phyloP scores from a whole-genome alignment of 2,113 vertebrate species.

The Campylomormyrus tamandua region DNA sequence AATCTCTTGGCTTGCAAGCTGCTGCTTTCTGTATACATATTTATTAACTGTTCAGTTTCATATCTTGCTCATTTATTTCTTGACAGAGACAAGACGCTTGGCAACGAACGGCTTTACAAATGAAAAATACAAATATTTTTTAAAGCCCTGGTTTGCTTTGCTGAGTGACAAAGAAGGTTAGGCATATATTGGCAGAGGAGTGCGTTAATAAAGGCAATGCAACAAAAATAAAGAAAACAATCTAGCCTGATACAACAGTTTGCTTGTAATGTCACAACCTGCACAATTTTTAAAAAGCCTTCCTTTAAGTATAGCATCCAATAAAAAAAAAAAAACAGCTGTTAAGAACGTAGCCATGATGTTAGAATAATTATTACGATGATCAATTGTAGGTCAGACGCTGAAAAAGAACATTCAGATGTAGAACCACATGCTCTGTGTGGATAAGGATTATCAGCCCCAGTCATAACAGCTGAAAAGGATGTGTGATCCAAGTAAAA shows the following conservation, averaged over 20 bases:
- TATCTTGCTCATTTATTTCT: background rate
- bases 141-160: background rate
- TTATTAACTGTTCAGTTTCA: background rate
- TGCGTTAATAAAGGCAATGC: background rate
- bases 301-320: background rate
- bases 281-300: background rate
- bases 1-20: background rate
- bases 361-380: slow-evolving; percentile 11
- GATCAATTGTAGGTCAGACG: slow-evolving; percentile 26
- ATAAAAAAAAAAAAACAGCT: slow-evolving; percentile 10
- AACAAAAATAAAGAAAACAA: background rate
- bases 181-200: background rate
- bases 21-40: background rate
- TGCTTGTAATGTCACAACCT: background rate
- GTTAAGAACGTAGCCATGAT: slow-evolving; percentile 10
- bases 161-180: background rate
- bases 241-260: slow-evolving; percentile 8
- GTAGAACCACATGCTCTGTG: slow-evolving; percentile 24
- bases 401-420: slow-evolving; percentile 28
- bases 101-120: background rate
- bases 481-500: background rate
- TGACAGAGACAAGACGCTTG: background rate
- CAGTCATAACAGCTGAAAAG: slow-evolving; percentile 22
- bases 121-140: background rate
- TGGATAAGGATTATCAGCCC: slow-evolving; percentile 17